Evolutionary conservation across 2,113 vertebrate genomes (phyloP).

Genomic region (Aspidoscelis tigris): DNA sequence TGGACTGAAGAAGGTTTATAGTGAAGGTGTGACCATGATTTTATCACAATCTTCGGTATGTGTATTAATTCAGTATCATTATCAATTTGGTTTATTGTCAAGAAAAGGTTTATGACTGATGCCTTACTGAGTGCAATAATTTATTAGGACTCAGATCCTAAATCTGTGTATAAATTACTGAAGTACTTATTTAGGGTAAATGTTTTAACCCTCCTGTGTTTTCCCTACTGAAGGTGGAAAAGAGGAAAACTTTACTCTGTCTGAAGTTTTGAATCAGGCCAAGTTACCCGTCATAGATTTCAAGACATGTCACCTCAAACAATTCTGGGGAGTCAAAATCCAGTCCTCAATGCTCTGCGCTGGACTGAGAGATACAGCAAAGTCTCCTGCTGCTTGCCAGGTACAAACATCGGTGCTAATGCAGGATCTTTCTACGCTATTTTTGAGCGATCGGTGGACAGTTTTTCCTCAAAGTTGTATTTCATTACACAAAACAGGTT

Average conservation of each 20-base stretch:
- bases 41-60: too few species aligned
- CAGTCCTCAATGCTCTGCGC: slow-evolving; percentile 80
- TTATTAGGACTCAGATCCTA: too few species aligned
- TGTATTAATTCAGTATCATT: too few species aligned
- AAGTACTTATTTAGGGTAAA: too few species aligned
- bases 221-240: slow-evolving; percentile 67
- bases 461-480: neutral
- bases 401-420: slow-evolving; percentile 45
- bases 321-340: slow-evolving; percentile 82
- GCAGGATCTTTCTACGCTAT: neutral
- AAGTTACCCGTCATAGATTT: slow-evolving; percentile 77
- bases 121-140: too few species aligned
- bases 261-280: slow-evolving; percentile 77
- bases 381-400: slow-evolving; percentile 80
- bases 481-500: neutral
- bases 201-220: neutral
- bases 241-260: slow-evolving; percentile 74
- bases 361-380: slow-evolving; percentile 76
- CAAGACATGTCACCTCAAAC: slow-evolving; percentile 78
- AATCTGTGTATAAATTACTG: too few species aligned
- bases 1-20: too few species aligned
- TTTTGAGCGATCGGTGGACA: neutral
- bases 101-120: too few species aligned
- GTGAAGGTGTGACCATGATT: too few species aligned
- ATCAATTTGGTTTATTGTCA: too few species aligned